phyloP scores from a whole-genome alignment of 1,140 invertebrate species.

The Leptinotarsa defecta region DNA sequence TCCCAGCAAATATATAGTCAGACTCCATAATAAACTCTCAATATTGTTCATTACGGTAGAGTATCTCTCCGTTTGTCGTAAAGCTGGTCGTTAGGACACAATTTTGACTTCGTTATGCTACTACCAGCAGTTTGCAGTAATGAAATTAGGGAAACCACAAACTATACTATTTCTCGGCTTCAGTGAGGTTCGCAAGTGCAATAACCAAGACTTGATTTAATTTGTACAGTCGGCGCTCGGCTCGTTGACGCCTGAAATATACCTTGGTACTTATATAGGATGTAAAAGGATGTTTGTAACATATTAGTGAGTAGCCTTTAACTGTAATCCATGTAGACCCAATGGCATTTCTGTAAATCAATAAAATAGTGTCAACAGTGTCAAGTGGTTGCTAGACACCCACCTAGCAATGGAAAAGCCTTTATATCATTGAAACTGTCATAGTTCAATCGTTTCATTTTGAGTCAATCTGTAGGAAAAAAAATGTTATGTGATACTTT shows the following conservation, averaged over 20 bases:
- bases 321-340: too few species aligned
- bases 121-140: conserved; percentile 5
- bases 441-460: too few species aligned
- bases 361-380: too few species aligned
- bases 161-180: conserved; percentile 5
- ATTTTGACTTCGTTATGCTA: conserved; percentile 6
- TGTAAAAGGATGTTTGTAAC: neutral
- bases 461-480: too few species aligned
- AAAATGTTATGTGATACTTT: too few species aligned
- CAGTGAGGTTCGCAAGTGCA: neutral
- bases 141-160: conserved; percentile 6
- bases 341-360: too few species aligned
- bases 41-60: neutral
- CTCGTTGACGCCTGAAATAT: neutral
- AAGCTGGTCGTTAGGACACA: conserved; percentile 7
- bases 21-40: neutral
- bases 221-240: neutral
- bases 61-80: neutral
- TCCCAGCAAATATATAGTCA: too few species aligned
- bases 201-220: neutral
- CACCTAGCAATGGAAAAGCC: too few species aligned
- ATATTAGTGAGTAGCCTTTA: too few species aligned
- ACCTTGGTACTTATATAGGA: neutral
- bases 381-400: too few species aligned
- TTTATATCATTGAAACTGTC: too few species aligned